A percentile compares a stretch with the other conserved stretches of the same genome.
These are phyloP conservation scores for Calidris pugnax DNA, from an alignment of 2,113 vertebrate species.

Conservation along the genomic window DNA sequence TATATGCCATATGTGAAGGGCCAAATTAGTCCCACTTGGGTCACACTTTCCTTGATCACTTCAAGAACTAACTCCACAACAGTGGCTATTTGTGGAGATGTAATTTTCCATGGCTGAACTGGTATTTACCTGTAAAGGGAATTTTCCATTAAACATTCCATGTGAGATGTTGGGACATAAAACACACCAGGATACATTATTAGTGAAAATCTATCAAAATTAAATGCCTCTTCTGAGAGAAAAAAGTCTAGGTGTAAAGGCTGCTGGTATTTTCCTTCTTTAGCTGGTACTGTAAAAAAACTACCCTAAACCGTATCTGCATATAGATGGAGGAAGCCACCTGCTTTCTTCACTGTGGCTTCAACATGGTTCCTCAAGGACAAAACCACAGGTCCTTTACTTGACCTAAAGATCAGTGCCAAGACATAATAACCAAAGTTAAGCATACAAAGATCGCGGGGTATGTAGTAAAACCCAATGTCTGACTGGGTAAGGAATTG, in stretches of 20 bases:
- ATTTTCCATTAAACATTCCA: conserved; percentile 1
- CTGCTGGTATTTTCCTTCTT: background rate
- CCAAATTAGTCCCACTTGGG: conserved; percentile 30
- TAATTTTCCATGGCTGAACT: conserved; percentile 25
- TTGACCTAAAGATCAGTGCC: background rate
- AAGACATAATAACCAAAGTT: background rate
- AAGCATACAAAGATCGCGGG: background rate
- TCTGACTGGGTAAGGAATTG: background rate
- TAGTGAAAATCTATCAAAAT: background rate
- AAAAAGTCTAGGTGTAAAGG: background rate
- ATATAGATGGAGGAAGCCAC: background rate
- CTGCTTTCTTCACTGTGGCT: background rate
- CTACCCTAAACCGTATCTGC: background rate
- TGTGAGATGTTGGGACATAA: background rate
- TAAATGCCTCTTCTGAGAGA: background rate
- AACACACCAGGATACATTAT: background rate
- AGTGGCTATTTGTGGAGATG: conserved; percentile 19
- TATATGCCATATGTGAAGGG: conserved; percentile 36
- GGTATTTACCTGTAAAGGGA: background rate
- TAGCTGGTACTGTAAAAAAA: background rate
- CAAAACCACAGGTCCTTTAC: background rate
- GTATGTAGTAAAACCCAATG: background rate
- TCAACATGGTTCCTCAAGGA: background rate
- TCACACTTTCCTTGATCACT: conserved; percentile 4
- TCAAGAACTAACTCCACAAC: conserved; percentile 12